Base-by-base conservation (phyloP, 1,140 invertebrate species). In the Lanistes nyassanus region DNA sequence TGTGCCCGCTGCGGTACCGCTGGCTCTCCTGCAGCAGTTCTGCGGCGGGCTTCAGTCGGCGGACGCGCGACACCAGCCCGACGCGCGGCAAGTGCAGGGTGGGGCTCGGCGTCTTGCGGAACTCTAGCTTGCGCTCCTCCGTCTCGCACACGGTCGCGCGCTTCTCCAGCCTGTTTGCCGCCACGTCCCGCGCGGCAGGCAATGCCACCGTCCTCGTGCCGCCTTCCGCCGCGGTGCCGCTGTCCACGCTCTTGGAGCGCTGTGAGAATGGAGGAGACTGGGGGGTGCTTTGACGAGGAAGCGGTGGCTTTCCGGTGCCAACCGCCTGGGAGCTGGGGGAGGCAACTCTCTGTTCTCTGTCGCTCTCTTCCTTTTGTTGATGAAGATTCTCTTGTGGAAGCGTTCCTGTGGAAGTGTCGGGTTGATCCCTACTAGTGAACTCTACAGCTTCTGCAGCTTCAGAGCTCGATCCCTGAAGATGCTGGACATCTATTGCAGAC, bases 11-110 rank as follows among this genome's bases (percentile, higher is more conserved):
- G 66, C 84, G 75, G 71, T 85, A 87, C 34, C 84, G 80, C 75
- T 85, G 84, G 71, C 84, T 85, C 58, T 87, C 86, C 37, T 87
- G 79, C 55, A 86, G 76, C 5, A 87, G 82, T 66, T 87, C 86
- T 36, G 85, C 82, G 37, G 86, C 86, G 39, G 86, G 86, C 77
- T 85, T 83, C 37, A 87, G 81, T 53, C 82, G 76, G 21, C 76
- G 55, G 2, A 80, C 79, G 26, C 76, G 69, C 4, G 79, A 74
- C 53, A 80, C 79, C 3, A 80, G 66, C 23, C 79, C 79, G 21
- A 80, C 79, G 2, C 76, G 70, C 29, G 79, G 79, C 16, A 80
- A 68, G 60, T 80, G 75, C 56, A 80, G 42, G 2, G 79, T 80
- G 1, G 76, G 79, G 36, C 79, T 80, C 0, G 79, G 79, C 16